Base-by-base conservation (phyloP, 2,888 invertebrate genomes). In the Amphipyra tragopoginis region DNA sequence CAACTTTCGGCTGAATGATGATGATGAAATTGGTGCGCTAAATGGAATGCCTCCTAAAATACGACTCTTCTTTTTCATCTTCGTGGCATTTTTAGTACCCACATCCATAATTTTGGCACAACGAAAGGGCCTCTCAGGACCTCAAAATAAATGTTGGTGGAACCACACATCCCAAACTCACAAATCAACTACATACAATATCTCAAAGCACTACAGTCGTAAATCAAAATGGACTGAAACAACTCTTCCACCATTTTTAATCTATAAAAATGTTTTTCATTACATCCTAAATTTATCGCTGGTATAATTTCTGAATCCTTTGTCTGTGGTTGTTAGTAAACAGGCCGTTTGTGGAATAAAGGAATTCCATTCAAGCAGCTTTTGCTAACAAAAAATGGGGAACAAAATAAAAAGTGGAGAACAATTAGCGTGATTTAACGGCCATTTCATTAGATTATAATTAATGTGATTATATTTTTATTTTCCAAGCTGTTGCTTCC, bases 341-440 rank as follows among this genome's bases (percentile, higher is more conserved):
- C 93, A 93, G 89, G 79, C 91, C 90, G 90, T 90, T 91, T 87
- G 88, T 80, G 76, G 90, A 92, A 93, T 93, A 94, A 94, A 94
- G 90, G 94, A 90, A 94, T 94, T 92, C 92, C 92, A 91, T 93
- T 90, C 87, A 88, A 81, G 86, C 83, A 84, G 80, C 83, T 85
- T 87, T 87, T 82, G 86, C 84, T 76, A 11, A 65, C 80, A 90
- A 86, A 90, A 88, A 93, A 90, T 83, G 78, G 82, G 75, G 85
- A 85, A 84, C 85, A 87, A 93, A 90, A 94, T 93, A 93, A 93
- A 92, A 93, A 93, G 92, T 90, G 90, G 88, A 88, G 87, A 89
- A 91, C 93, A 93, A 93, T 94, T 94, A 92, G 90, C 90, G 89
- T 93, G 93, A 94, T 94, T 94, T 94, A 94, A 94, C 88, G 91